Evolutionary conservation across 2,797 vertebrate species (phyloP).

Genomic region (Sylvilagus floridanus): DNA sequence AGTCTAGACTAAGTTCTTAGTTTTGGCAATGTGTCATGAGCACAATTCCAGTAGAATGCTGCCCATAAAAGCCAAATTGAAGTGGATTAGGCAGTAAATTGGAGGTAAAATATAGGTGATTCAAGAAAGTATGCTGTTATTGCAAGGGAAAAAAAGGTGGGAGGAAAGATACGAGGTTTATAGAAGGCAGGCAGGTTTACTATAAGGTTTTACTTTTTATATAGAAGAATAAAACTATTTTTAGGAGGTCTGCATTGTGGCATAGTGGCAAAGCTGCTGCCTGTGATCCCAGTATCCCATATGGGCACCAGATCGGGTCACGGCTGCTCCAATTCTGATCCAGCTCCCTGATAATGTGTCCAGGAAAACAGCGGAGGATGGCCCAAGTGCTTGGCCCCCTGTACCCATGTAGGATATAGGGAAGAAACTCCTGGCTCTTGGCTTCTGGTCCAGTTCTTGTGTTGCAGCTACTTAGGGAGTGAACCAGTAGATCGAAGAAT

Average conservation of each 20-base stretch:
- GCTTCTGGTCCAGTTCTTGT: no score
- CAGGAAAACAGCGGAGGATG: no score
- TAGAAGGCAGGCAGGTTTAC: neutral
- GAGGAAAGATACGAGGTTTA: neutral
- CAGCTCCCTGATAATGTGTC: no score
- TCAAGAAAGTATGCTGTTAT: neutral
- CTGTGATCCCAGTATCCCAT: no score
- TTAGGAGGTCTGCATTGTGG: neutral
- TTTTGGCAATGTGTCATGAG: neutral
- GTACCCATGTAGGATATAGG: no score
- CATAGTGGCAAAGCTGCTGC: no score
- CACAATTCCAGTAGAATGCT: neutral
- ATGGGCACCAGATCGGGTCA: no score
- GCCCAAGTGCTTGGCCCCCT: no score
- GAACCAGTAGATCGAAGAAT: no score
- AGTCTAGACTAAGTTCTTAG: neutral
- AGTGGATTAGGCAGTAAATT: neutral
- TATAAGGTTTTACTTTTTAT: conserved; percentile 35
- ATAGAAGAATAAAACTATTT: conserved; percentile 31
- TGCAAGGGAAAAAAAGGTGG: neutral
- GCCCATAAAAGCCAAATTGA: neutral
- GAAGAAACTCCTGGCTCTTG: no score
- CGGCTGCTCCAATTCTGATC: no score
- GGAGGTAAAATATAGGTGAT: neutral
- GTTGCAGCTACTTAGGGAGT: no score